phyloP scores from a whole-genome alignment of 2,797 vertebrate species.

The Momotus momota region DNA sequence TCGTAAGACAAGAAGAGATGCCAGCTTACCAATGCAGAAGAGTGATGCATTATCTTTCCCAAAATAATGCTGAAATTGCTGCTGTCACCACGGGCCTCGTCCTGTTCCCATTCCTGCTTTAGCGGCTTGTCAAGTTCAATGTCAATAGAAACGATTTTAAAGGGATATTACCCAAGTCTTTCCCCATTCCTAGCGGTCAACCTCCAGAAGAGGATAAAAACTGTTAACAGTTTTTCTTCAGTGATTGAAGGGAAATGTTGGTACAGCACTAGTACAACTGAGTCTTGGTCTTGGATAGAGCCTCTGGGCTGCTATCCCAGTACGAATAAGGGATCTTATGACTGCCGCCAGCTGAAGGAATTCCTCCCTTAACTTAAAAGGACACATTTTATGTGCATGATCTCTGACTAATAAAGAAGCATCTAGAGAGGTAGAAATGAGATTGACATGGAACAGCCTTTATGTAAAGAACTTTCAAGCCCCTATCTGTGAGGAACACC shows the following conservation, averaged over 20 bases:
- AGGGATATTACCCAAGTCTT: not conserved
- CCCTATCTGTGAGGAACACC: not conserved
- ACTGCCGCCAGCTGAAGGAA: not conserved
- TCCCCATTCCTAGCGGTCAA: not conserved
- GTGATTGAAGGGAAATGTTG: not conserved
- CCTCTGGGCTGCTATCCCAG: not conserved
- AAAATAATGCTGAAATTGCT: conserved; percentile 27
- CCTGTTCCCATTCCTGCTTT: not conserved
- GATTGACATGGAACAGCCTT: not conserved
- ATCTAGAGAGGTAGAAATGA: not conserved
- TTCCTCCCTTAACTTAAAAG: not conserved
- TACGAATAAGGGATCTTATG: not conserved
- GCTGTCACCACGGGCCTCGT: not conserved
- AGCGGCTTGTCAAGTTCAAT: not conserved
- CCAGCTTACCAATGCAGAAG: not conserved
- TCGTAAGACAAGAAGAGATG: not conserved
- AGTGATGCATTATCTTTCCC: not conserved
- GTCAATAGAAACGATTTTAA: not conserved
- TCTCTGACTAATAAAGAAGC: not conserved
- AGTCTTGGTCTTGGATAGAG: not conserved
- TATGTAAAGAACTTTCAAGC: not conserved
- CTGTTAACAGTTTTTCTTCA: not conserved
- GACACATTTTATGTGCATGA: not conserved
- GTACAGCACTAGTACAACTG: not conserved
- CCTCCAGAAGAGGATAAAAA: not conserved